These are phyloP conservation scores for Montipora sp. DNA, from an alignment of 64 coral and sea anemone genomes.

Conservation along the genomic window DNA sequence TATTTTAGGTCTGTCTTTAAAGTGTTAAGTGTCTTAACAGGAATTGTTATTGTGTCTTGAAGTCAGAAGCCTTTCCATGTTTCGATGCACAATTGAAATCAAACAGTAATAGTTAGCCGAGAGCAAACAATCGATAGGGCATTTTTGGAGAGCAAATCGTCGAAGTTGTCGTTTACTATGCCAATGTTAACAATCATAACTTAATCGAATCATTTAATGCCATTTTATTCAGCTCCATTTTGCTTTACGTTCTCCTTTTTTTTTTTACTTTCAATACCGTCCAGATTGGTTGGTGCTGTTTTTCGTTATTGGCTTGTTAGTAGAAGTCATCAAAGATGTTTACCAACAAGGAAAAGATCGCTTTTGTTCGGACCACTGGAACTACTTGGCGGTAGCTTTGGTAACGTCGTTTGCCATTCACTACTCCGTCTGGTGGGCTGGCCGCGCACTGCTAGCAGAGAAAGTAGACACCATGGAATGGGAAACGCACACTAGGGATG, in stretches of 20 bases:
- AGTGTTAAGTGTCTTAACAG: no score
- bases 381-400: constrained; percentile 7
- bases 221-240: neutral
- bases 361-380: constrained; percentile 30
- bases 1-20: no score
- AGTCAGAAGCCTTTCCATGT: no score
- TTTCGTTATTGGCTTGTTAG: constrained; percentile 2
- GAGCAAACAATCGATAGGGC: no score
- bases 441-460: neutral
- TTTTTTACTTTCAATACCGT: neutral
- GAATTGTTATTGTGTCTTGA: no score
- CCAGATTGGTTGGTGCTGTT: constrained; percentile 16
- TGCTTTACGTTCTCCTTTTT: neutral
- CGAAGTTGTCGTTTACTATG: no score
- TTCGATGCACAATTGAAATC: no score
- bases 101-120: no score
- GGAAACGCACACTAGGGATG: neutral
- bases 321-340: constrained; percentile 19
- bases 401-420: constrained; percentile 16
- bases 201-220: neutral
- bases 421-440: constrained; percentile 20
- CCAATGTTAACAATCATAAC: no score
- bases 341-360: constrained; percentile 15
- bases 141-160: no score
- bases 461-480: neutral